Base-by-base conservation (phyloP, 2,797 vertebrate genomes). In the Saxicola maurus region DNA sequence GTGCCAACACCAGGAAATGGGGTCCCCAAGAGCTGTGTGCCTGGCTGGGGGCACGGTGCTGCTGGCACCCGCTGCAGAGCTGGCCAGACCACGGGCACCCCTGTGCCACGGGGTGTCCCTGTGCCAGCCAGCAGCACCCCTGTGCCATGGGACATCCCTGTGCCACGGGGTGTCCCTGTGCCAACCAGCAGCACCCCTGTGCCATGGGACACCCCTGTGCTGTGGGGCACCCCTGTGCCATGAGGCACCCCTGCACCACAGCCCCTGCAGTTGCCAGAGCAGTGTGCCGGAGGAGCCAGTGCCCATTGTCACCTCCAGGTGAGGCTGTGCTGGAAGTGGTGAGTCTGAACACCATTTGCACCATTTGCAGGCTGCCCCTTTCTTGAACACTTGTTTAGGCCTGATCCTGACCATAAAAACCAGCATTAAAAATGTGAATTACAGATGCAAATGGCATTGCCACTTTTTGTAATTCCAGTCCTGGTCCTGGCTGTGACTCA, bases 1-100 rank as follows among this genome's bases (percentile, higher is more conserved):
- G 12, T 0, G 0, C 1, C 1, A 4, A 17, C 71, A 17, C 16
- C 5, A 1, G 30, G 14, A 45, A 21, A 43, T 0, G 23, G 40
- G 5, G 5, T 6, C 20, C 66, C 66, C 55, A 3, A 1, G 25
- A 17, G 12, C 16, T 0, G n/a, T 28, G 6, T 1, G n/a, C 38
- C 6, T 5, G 1, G 38, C 11, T 1, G 0, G 46, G 71, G 43
- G 5, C 17, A 49, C 1, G 0, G 9, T 1, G 53, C 53, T 28
- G 66, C 82, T 6, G 21, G 38, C 20, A 25, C 5, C 33, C 0
- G 0, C 43, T 4, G 6, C 30, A 24, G 1, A 2, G 55, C 37
- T 31, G 46, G 57, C 28, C 4, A 3, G 13, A 6, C 10, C 48
- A 4, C 1, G 35, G 35, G 42, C 4, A 33, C 12, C 43, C 42